phyloP scores from a whole-genome alignment of 2,888 invertebrate genomes.

The Oscheius myriophilus region DNA sequence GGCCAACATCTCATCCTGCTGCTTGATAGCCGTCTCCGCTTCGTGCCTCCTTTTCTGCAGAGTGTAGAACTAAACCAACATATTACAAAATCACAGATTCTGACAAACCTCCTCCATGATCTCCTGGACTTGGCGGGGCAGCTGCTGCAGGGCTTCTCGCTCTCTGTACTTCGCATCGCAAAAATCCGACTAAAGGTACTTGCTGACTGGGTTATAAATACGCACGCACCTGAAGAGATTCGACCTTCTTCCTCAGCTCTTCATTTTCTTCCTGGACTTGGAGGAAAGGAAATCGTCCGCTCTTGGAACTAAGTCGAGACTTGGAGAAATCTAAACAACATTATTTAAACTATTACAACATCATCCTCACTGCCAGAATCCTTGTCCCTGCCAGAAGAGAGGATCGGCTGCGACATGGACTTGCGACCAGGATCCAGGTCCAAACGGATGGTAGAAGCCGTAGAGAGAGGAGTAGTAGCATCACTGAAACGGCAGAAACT shows the following conservation, averaged over 20 bases:
- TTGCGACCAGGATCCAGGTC: conserved; percentile 4
- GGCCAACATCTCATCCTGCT: background rate
- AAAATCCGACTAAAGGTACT: background rate
- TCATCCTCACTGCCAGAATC: background rate
- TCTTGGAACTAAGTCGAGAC: background rate
- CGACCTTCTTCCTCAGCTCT: background rate
- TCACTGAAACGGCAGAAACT: too few relatives aligned
- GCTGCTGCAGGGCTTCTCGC: conserved; percentile 9
- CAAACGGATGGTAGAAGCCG: background rate
- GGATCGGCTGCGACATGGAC: conserved; percentile 5
- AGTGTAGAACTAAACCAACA: background rate
- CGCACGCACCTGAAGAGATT: background rate
- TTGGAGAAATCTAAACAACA: background rate
- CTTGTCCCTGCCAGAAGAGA: background rate
- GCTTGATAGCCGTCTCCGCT: background rate
- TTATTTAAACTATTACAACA: background rate
- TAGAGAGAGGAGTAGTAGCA: too few relatives aligned
- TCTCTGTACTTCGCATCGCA: background rate
- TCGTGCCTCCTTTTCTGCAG: conserved; percentile 1
- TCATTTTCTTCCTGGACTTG: conserved; percentile 19
- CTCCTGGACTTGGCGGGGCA: background rate
- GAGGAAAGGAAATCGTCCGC: conserved; percentile 5
- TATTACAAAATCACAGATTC: background rate
- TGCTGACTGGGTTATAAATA: background rate
- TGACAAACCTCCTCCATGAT: conserved; percentile 11